Conservation (phyloP, 53 echinoderm and acorn worm genomes). For the Zoroaster sp. region DNA sequence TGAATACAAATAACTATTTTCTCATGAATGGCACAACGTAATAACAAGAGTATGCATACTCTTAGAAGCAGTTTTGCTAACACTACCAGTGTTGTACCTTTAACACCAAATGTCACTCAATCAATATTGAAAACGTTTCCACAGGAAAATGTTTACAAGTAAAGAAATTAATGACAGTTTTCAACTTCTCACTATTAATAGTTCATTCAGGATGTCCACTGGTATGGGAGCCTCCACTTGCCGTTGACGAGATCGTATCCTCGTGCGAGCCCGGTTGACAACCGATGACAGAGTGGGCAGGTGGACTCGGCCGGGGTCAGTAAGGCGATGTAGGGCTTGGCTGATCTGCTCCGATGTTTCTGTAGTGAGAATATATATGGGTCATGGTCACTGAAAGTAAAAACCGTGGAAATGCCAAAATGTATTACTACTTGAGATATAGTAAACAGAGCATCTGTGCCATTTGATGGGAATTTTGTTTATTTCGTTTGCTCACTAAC, state of each 20-base stretch:
- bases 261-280: constrained; percentile 72
- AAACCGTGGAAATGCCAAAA: too few species aligned
- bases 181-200: constrained; percentile 83
- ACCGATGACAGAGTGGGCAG: constrained; percentile 87
- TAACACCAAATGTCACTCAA: too few species aligned
- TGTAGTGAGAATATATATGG: constrained; percentile 43
- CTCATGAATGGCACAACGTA: too few species aligned
- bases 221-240: constrained; percentile 85
- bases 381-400: too few species aligned
- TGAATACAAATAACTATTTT: too few species aligned
- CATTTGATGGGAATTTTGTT: too few species aligned
- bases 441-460: too few species aligned
- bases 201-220: constrained; percentile 78
- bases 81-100: too few species aligned
- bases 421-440: too few species aligned
- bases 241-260: constrained; percentile 69
- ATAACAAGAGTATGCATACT: too few species aligned
- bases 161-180: neutral
- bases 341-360: constrained; percentile 91
- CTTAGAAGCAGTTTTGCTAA: too few species aligned
- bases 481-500: too few species aligned
- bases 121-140: neutral
- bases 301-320: constrained; percentile 88
- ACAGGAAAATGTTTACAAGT: neutral
- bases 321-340: constrained; percentile 88